phyloP scores from a whole-genome alignment of 1,140 invertebrate species.

The Ylistrum balloti region DNA sequence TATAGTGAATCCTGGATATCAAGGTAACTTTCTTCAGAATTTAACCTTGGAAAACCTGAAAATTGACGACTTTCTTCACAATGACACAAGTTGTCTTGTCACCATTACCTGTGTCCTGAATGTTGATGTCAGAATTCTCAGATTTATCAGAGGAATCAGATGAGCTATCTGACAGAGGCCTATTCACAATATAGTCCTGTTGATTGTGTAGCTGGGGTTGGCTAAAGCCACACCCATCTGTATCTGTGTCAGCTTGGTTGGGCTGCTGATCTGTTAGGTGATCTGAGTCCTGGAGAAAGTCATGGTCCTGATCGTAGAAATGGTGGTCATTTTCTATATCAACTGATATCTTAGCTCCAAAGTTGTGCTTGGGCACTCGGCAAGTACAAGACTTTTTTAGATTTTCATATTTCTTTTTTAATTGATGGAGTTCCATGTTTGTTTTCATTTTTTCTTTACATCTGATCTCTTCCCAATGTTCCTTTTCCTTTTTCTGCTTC shows the following conservation, averaged over 20 bases:
- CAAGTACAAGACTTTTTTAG: neutral
- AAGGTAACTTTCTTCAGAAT: neutral
- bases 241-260: neutral
- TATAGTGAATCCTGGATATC: no score
- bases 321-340: neutral
- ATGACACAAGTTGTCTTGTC: neutral
- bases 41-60: neutral
- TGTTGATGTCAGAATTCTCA: neutral
- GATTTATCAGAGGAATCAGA: neutral
- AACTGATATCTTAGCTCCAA: constrained; percentile 1
- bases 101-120: neutral
- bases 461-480: neutral
- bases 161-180: neutral
- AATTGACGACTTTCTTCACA: neutral
- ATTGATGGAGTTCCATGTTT: neutral
- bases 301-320: neutral
- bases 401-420: constrained; percentile 12
- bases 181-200: neutral
- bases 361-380: neutral
- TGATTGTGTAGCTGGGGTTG: neutral
- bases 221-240: neutral
- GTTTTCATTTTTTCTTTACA: constrained; percentile 28
- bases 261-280: neutral
- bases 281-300: no score
- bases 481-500: neutral